A percentile compares a stretch with the other conserved stretches of the same genome.
Conservation (phyloP, 2,797 vertebrate genomes). For the Champsocephalus gunnari region DNA sequence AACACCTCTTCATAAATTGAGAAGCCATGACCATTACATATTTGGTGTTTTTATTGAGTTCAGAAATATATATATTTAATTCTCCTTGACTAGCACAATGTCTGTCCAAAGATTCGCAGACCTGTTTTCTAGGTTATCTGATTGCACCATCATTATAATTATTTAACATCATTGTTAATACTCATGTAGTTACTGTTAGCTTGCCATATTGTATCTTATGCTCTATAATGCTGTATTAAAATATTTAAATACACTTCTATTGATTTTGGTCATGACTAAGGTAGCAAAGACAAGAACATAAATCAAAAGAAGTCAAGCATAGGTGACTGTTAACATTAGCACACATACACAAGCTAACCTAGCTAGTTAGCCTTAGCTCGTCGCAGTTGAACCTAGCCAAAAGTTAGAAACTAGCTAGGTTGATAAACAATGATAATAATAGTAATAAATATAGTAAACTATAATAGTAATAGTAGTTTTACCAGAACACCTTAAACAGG, state of each 20-base stretch:
- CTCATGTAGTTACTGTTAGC: not conserved
- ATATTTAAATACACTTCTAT: not conserved
- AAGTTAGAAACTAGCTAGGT: too few relatives aligned
- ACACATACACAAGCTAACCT: not conserved
- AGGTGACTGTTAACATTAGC: not conserved
- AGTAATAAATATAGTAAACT: too few relatives aligned
- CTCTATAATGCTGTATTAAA: not conserved
- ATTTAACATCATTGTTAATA: not conserved
- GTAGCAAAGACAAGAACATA: not conserved
- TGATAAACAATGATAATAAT: too few relatives aligned
- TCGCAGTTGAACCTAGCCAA: not conserved
- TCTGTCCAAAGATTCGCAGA: not conserved
- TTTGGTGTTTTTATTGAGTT: not conserved
- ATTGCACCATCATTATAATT: not conserved
- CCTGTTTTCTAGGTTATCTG: not conserved
- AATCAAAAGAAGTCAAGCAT: not conserved
- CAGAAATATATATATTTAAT: not conserved
- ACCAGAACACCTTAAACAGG: not conserved
- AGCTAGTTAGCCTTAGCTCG: conserved; percentile 9
- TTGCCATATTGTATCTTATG: not conserved
- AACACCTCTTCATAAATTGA: not conserved
- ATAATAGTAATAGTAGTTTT: too few relatives aligned
- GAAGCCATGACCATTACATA: not conserved
- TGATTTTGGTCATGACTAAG: not conserved
- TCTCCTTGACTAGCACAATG: too few relatives aligned